Conservation (phyloP, 2,113 vertebrate species). For the Toxostoma redivivum region DNA sequence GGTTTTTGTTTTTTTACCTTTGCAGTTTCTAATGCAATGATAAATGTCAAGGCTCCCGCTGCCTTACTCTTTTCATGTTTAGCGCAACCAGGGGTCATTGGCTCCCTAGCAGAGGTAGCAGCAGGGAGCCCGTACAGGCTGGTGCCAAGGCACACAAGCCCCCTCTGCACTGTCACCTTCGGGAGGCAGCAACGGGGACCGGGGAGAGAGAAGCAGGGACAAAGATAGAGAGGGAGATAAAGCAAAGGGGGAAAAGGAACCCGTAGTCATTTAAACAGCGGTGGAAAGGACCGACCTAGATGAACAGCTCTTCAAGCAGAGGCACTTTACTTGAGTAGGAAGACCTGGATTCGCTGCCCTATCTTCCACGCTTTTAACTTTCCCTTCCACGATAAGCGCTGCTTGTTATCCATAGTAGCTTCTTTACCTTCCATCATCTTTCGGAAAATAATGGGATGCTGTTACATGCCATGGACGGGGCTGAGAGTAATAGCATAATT, state of each 20-base stretch:
- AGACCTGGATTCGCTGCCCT: background rate
- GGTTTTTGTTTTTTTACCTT: background rate
- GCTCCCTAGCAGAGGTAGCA: background rate
- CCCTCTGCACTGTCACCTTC: background rate
- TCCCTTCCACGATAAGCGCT: background rate
- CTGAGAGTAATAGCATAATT: fast-evolving
- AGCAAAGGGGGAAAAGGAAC: background rate
- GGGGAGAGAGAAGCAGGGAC: background rate
- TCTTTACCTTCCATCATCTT: background rate
- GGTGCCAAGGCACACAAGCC: background rate
- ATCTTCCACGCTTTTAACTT: background rate
- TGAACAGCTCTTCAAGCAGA: background rate
- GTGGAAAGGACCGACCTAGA: background rate
- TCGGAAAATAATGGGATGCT: background rate
- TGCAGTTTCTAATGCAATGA: background rate
- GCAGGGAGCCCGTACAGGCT: background rate
- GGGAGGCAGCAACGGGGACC: background rate
- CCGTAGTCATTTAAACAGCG: background rate
- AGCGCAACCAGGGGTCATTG: background rate
- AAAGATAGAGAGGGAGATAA: background rate
- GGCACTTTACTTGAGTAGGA: background rate
- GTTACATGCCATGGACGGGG: fast-evolving
- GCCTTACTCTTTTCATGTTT: background rate
- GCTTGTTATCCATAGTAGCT: background rate
- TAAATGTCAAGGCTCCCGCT: background rate